Base-by-base conservation (phyloP, 2,113 vertebrate genomes). In the Rhea americana region DNA sequence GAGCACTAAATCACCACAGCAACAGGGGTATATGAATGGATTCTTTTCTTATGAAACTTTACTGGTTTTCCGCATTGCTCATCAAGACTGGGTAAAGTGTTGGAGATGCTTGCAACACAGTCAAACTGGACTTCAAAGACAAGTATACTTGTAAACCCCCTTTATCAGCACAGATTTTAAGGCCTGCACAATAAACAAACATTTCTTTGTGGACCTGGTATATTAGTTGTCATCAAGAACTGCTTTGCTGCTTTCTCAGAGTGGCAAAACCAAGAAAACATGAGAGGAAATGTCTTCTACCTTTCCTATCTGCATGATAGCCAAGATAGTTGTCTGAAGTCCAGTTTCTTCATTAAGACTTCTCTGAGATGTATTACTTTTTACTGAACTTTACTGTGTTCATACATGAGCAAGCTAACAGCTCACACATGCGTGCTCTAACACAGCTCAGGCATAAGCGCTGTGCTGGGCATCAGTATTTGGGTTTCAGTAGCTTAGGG, bases 1-100 rank as follows among this genome's bases (percentile, higher is more conserved):
- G 79, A 92, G 90, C 75, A 85, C 93, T 80, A 79, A 68, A 92
- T 92, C 78, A 48, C 94, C 95, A 93, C 53, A 79, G 95, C 91
- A 92, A 94, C 91, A 41, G 85, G 62, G 75, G 11, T 0, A 76
- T 79, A 89, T 79, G 87, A 94, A 96, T 82, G 87, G 84, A 70
- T 85, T 82, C 77, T 89, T 93, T 92, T 95, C 91, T 96, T 76
- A 87, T 6, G 35, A 91, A 96, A 87, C 78, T 89, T 81, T 7
- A 80, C 58, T 85, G 71, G 75, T 87, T 82, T 85, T 82, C 68
- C 65, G 37, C 72, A 58, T 58, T 68, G 45, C 82, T 80, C 58
- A 70, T 88, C 78, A 90, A 72, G 55, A 62, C 74, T 22, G 48
- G 72, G 43, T 11, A 20, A 89, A 84, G 78, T 5, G 13, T 2